These are phyloP conservation scores for Rhabdornis inornatus DNA, from an alignment of 2,113 vertebrate species.

Conservation along the genomic window DNA sequence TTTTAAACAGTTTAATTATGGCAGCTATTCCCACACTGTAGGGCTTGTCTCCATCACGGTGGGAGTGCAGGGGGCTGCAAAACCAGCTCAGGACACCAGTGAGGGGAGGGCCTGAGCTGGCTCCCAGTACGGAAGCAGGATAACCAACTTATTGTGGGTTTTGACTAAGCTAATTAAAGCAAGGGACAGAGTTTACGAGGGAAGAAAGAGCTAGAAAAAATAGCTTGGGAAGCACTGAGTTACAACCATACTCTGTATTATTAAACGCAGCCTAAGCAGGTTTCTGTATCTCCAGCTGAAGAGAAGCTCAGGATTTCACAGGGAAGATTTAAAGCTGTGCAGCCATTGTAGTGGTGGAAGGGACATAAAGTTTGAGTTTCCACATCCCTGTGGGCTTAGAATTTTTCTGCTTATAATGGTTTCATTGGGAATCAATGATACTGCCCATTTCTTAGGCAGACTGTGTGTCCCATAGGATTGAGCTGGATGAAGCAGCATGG, in stretches of 20 bases:
- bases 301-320: neutral
- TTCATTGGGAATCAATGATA: slow-evolving; percentile 18
- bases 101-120: neutral
- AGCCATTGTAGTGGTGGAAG: neutral
- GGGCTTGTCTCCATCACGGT: neutral
- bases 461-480: slow-evolving; percentile 11
- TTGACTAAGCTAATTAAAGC: neutral
- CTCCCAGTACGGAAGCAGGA: neutral
- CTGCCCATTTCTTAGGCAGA: slow-evolving; percentile 44
- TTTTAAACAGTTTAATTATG: neutral
- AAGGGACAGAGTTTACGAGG: neutral
- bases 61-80: neutral
- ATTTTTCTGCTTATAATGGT: neutral
- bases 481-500: slow-evolving; percentile 24
- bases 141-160: neutral
- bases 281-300: neutral
- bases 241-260: neutral
- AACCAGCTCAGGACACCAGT: neutral
- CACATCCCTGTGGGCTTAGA: neutral
- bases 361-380: neutral
- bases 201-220: neutral
- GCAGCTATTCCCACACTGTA: neutral
- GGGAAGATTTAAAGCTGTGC: neutral
- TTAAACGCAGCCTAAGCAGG: neutral
- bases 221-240: neutral